Evolutionary conservation across 2,888 invertebrate species (phyloP).

Genomic region (Lacanobia wlatinum): DNA sequence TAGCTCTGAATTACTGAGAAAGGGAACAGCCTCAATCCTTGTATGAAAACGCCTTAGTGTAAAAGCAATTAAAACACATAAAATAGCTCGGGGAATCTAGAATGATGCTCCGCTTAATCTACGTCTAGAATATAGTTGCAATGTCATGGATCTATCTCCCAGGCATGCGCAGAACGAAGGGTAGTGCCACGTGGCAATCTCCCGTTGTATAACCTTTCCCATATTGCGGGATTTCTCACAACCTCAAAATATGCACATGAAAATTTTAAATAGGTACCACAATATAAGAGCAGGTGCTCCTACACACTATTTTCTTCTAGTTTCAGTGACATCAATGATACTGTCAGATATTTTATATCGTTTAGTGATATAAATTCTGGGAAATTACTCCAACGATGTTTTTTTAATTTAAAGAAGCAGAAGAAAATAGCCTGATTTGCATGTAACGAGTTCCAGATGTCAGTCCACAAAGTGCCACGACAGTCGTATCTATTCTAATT

Average conservation of each 20-base stretch:
- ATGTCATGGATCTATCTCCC: constrained; percentile 73
- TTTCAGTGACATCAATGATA: background rate
- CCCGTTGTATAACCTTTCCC: constrained; percentile 87
- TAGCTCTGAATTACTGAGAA: background rate
- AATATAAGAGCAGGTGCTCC: background rate
- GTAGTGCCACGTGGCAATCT: constrained; percentile 84
- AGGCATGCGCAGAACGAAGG: constrained; percentile 81
- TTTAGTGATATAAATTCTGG: background rate
- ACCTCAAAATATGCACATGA: constrained; percentile 2
- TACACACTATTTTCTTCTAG: background rate
- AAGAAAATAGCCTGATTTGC: background rate
- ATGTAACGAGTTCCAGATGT: constrained; percentile 21
- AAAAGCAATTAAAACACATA: constrained; percentile 2
- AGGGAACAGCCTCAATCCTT: background rate
- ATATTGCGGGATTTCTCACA: constrained; percentile 50
- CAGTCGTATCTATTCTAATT: constrained; percentile 67
- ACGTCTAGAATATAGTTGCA: constrained; percentile 64
- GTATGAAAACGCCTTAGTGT: background rate
- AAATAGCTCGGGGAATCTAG: background rate
- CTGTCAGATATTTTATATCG: background rate
- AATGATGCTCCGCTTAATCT: constrained; percentile 5
- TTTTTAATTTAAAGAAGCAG: background rate
- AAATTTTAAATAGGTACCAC: background rate
- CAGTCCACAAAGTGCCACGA: constrained; percentile 41
- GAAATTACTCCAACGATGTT: constrained; percentile 4